Percentiles rank a stretch among this genome's conserved stretches.
Conservation (phyloP, 2,888 invertebrate genomes). For the Diarsia mendica region DNA sequence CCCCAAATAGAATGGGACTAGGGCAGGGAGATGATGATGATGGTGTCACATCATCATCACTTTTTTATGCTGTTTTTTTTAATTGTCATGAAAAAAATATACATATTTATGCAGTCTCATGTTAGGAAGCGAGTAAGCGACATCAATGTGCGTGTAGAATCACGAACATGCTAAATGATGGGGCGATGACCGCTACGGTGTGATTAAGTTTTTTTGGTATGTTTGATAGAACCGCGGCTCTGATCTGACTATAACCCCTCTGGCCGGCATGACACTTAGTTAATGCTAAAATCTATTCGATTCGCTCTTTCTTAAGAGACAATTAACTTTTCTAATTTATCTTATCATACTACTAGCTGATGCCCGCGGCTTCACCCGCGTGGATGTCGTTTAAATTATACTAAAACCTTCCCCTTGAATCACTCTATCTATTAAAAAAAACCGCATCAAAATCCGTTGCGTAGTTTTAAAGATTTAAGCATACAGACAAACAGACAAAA, state of each 20-base stretch:
- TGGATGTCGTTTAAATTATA: too few species aligned
- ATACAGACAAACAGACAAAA: too few species aligned
- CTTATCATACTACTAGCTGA: too few species aligned
- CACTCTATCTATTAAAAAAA: too few species aligned
- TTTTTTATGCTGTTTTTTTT: background rate
- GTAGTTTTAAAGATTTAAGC: too few species aligned
- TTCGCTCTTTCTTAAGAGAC: background rate
- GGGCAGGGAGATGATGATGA: too few species aligned
- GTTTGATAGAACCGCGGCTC: background rate
- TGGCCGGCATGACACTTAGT: background rate
- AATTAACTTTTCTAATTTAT: background rate
- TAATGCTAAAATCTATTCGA: background rate
- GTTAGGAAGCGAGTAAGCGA: background rate
- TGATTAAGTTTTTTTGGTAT: slow-evolving; percentile 1
- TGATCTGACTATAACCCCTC: background rate
- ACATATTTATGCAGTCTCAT: slow-evolving; percentile 9
- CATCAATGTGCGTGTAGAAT: background rate
- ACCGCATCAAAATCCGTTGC: too few species aligned
- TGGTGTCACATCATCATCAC: too few species aligned
- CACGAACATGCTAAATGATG: slow-evolving; percentile 9
- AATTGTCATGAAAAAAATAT: background rate
- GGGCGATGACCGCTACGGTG: slow-evolving; percentile 10
- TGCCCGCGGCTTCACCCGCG: too few species aligned
- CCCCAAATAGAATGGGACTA: too few species aligned
- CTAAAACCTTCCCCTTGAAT: too few species aligned